Evolutionary conservation across 2,113 vertebrate genomes (phyloP), one percentile per base, ranked within the genome.

Genomic region (Erpornis zantholeuca): DNA sequence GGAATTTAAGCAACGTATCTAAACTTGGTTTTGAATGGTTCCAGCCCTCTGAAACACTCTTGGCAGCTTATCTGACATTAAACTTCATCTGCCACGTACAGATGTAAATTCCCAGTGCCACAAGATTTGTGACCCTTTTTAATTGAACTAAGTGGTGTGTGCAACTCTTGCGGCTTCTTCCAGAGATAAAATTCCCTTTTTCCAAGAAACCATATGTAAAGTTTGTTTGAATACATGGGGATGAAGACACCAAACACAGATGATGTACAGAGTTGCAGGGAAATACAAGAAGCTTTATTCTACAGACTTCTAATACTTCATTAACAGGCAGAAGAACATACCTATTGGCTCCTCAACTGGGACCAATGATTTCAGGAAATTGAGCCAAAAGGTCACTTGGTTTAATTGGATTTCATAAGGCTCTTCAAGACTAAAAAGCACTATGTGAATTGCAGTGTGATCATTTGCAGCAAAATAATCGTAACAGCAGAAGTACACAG

Each of bases 381-480:
- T 99, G 60, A 99, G 98, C 99, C 99, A 99, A 98, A 99, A 99
- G 93, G 98, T 99, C 97, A 99, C 98, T 98, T 99, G 99, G 75
- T 99, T 98, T 94, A 99, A 97, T 91, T 99, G 99, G 73, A 98
- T 99, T 97, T 99, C 99, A 14, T 99, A 99, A 47, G 99, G 98
- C 86, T 99, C 99, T 97, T 99, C 99, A 7, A 99, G 98, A 93
- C 98, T 99, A 97, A 99, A 99, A 56, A 99, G 97, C 6, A 99
- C 98, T 95, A 99, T 40, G 72, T 99, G 99, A 97, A 99, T 97
- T 15, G 99, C 98, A 2, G 98, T 99, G 90, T 97, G 92, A 77
- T 99, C 99, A 50, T 99, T 99, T 47, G 98, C 98, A 49, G 99
- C 99, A 94, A 99, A 99, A 98, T 99, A 99, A 93, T 99, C 99